A percentile compares a stretch with the other conserved stretches of the same genome.
phyloP scores from a whole-genome alignment of 2,888 invertebrate genomes.

The Danaus chrysippus region DNA sequence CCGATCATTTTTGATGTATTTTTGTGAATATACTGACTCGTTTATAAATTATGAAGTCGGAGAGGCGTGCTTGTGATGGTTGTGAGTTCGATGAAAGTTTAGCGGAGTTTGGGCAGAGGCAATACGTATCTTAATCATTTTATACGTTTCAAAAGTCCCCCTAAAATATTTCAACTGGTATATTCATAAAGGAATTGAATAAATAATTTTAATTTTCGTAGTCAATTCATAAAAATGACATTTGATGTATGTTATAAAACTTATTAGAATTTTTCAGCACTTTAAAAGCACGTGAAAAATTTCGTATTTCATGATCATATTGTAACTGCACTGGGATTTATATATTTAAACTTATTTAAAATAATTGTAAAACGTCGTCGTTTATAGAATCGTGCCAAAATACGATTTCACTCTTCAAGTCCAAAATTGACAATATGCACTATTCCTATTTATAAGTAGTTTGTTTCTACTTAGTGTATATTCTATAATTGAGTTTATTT shows the following conservation, averaged over 20 bases:
- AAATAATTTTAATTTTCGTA: not conserved
- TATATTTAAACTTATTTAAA: slow-evolving; percentile 1
- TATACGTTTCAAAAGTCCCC: not conserved
- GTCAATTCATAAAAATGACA: too few species aligned
- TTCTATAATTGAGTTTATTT: slow-evolving; percentile 14
- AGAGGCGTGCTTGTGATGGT: slow-evolving; percentile 5
- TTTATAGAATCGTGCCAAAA: slow-evolving; percentile 12
- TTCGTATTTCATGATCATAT: too few species aligned
- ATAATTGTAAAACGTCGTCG: not conserved
- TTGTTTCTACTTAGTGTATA: slow-evolving; percentile 20
- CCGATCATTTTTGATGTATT: slow-evolving; percentile 46
- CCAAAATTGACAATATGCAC: slow-evolving; percentile 30
- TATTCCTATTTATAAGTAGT: slow-evolving; percentile 33
- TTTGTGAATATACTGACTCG: slow-evolving; percentile 30
- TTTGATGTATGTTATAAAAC: too few species aligned
- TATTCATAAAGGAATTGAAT: not conserved
- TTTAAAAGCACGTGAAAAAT: too few species aligned
- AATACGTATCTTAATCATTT: not conserved
- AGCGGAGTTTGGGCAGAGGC: not conserved
- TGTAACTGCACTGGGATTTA: slow-evolving; percentile 2
- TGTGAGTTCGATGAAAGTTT: not conserved
- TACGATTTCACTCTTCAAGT: slow-evolving; percentile 14
- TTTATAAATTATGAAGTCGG: slow-evolving; percentile 11
- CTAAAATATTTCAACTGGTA: not conserved
- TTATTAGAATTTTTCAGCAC: too few species aligned